Evolutionary conservation across 30 jellyfish, hydroid and myxozoan genomes (phyloP), one percentile per base, ranked within the genome.

Genomic region (Cassiopea andromeda): DNA sequence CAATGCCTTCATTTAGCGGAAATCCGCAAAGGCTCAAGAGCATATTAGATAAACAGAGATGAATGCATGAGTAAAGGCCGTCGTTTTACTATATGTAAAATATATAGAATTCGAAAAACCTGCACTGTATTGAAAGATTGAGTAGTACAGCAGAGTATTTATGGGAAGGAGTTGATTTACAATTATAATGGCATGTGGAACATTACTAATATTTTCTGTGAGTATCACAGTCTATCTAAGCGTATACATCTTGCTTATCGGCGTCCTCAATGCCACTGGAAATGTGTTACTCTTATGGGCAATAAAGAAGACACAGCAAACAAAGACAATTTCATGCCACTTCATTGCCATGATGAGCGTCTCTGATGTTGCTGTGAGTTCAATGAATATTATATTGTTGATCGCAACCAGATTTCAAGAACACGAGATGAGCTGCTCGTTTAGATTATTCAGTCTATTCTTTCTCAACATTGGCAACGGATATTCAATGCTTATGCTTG

Each of bases 281-380:
- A 70, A 70, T 43, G 6, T 54, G 27, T 27, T 70, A 9, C 54
- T 70, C 1, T 14, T 70, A n/a, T 70, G 49, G 49, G 79, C 54
- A 54, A 2, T 70, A 16, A 70, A 70, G n/a, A 19, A 43, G 79
- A 70, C 79, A 18, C 57, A 59, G 15, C 79, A 70, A 70, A 70
- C 79, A 1, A 70, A 6, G 38, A 70, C 49, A 5, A 70, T 43
- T 38, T 19, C 79, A 43, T 70, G n/a, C 27, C 79, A 70, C 14
- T 70, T 18, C 54, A 70, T 70, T 6, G 27, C 27, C 49, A 7
- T 19, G 58, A 70, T 70, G 79, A 70, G 79, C 27, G 50, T n/a
- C 57, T 70, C 79, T 15, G 79, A 70, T 70, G 6, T 70, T 2
- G 10, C 27, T 19, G 7, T 27, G 2, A 54, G 79, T 3, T 1